Evolutionary conservation across 2,888 invertebrate species (phyloP), one percentile per base, ranked within the genome.

Genomic region (Heliconius cydno): DNA sequence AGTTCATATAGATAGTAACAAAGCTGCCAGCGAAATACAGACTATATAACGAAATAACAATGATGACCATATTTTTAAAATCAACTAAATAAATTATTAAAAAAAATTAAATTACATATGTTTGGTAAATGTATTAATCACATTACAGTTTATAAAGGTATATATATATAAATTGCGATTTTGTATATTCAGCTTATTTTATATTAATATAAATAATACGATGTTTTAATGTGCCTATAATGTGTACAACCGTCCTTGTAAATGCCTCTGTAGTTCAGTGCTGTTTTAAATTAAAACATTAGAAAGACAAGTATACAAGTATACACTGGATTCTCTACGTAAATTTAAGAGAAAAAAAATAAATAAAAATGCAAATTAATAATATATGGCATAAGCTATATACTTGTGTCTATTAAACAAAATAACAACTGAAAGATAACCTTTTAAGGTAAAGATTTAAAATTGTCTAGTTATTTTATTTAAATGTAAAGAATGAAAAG

Each of bases 251-350:
- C 78, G 78, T 78, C 78, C 78, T 68, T 66, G 15, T 74, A 60
- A 73, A 78, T 74, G 78, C 78, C 78, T 78, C 74, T 57, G 38
- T 46, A 74, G 74, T 74, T 78, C 68, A 60, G 60, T 78, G n/a
- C 60, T 67, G n/a, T 66, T 73, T 25, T 34, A 52, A 38, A 63
- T 13, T 41, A 41, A 1, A 34, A 5, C 1, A 70, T n/a, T 7
- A 65, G 15, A 28, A 65, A 65, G 7, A 15, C 25, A 6, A 60
- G 9, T 19, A 9, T 7, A 30, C 30, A 30, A 30, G 6, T 34
- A 34, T 34, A 65, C 10, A 28, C 25, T 13, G 25, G 13, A 65
- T 60, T n/a, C 22, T 60, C 19, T 57, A 12, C 19, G 57, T 22
- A 57, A 57, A 57, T 19, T 57, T 22, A 68, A 34, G 6, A 13